Percentiles rank a stretch among this genome's conserved stretches.
Evolutionary conservation across 2,888 invertebrate genomes (phyloP).

Genomic region (Terebella lapidaria): DNA sequence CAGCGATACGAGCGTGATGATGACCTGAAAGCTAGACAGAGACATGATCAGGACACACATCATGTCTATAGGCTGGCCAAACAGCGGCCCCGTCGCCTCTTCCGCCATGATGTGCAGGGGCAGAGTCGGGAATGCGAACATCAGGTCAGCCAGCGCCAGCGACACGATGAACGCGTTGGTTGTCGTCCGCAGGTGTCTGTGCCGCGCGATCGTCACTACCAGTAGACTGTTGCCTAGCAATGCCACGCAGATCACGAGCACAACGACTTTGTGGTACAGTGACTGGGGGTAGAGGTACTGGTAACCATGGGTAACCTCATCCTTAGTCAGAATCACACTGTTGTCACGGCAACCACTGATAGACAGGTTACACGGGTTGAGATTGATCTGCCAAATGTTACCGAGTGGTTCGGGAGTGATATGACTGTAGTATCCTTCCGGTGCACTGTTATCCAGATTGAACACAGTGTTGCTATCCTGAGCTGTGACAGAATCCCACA

Average conservation of each 20-base stretch:
- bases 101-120: constrained; percentile 18
- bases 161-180: constrained; percentile 18
- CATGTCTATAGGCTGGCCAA: constrained; percentile 7
- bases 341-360: too few species aligned
- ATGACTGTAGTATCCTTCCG: too few species aligned
- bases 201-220: constrained; percentile 5
- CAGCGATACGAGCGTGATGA: constrained; percentile 18
- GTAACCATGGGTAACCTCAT: too few species aligned
- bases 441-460: too few species aligned
- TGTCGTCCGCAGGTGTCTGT: constrained; percentile 13
- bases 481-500: too few species aligned
- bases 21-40: constrained; percentile 10
- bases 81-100: constrained; percentile 4
- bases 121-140: constrained; percentile 14
- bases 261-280: too few species aligned
- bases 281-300: too few species aligned
- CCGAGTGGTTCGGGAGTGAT: too few species aligned
- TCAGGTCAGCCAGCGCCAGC: constrained; percentile 14
- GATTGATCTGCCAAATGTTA: too few species aligned
- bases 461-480: too few species aligned
- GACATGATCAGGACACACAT: constrained; percentile 15
- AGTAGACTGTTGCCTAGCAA: constrained; percentile 10
- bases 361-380: too few species aligned
- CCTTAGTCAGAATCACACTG: too few species aligned
- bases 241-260: constrained; percentile 13